Conservation (phyloP, 2,888 invertebrate genomes). For the Therioaphis trifolii region DNA sequence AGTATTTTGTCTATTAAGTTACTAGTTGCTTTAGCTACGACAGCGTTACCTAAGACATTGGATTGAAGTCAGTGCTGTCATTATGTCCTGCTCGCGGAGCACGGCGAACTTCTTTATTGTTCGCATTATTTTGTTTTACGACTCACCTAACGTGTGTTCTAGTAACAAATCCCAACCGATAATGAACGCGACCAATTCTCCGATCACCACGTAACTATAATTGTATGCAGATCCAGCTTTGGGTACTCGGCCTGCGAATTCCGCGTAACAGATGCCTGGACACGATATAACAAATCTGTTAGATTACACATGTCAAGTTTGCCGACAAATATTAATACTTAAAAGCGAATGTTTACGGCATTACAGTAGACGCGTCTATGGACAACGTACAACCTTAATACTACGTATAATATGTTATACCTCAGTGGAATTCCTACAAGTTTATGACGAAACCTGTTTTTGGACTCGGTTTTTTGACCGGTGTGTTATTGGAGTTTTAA, state of each 20-base stretch:
- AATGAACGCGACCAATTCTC: slow-evolving; percentile 91
- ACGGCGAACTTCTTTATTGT: background rate
- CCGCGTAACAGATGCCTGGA: slow-evolving; percentile 82
- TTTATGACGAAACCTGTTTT: too few species aligned
- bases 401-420: too few species aligned
- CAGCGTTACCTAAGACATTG: slow-evolving; percentile 75
- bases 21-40: slow-evolving; percentile 80
- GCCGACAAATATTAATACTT: too few species aligned
- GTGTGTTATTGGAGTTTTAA: too few species aligned
- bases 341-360: too few species aligned
- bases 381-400: too few species aligned
- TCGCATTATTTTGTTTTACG: background rate
- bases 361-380: too few species aligned
- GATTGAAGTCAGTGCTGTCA: background rate
- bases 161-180: slow-evolving; percentile 95
- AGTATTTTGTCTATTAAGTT: slow-evolving; percentile 78
- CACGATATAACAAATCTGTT: too few species aligned
- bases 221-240: slow-evolving; percentile 89
- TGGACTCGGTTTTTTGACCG: too few species aligned
- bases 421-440: too few species aligned
- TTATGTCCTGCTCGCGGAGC: background rate
- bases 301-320: too few species aligned
- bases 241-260: slow-evolving; percentile 83
- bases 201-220: slow-evolving; percentile 80
- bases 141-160: slow-evolving; percentile 87